Evolutionary conservation across 35 echinoderm and acorn worm species (phyloP).

Genomic region (Ophiothrix spiculata): DNA sequence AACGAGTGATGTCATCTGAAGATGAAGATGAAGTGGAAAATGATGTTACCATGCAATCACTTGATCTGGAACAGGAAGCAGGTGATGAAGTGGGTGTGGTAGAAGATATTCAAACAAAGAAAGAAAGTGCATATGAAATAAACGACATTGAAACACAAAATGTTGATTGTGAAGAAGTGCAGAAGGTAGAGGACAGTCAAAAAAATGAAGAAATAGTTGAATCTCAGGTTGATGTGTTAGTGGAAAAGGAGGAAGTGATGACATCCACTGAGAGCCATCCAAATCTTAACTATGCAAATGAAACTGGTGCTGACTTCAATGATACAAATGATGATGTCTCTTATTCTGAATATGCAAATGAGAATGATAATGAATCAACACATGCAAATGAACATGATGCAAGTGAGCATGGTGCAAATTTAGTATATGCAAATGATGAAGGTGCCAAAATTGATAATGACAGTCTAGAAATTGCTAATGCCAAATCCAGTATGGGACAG

Average conservation of each 20-base stretch:
- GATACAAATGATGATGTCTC: no score
- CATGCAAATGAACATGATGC: no score
- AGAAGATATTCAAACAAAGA: not conserved
- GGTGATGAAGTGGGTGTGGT: not conserved
- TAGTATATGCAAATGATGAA: not conserved
- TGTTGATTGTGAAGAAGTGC: not conserved
- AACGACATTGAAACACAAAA: not conserved
- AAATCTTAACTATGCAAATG: no score
- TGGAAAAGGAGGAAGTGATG: no score
- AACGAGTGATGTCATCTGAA: not conserved
- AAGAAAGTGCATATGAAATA: not conserved
- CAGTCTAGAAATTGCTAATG: not conserved
- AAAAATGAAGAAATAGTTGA: no score
- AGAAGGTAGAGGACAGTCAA: no score
- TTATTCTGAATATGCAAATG: no score
- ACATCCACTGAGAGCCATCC: no score
- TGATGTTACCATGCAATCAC: not conserved
- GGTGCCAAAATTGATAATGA: not conserved
- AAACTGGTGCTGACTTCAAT: no score
- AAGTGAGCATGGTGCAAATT: not conserved
- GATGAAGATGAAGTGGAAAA: not conserved
- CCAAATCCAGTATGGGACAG: not conserved
- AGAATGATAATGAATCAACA: no score
- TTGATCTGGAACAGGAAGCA: not conserved
- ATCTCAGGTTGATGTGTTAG: no score